Base-by-base conservation (phyloP, 2,113 vertebrate species). In the Muntiacus muntjak region DNA sequence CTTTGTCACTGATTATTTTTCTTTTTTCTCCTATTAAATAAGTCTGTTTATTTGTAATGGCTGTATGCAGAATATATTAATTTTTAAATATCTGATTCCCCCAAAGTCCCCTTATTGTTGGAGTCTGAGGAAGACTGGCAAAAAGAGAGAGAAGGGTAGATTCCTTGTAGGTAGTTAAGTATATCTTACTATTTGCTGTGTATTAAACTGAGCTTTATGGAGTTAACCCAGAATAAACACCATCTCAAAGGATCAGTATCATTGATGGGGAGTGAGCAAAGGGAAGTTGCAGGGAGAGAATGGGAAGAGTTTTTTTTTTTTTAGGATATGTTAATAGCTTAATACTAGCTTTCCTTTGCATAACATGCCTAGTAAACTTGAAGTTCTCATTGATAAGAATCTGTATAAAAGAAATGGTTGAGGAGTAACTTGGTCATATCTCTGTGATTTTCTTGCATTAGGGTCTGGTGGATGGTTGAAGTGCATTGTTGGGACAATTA, bases 31-130 rank as follows among this genome's bases (percentile, higher is more conserved):
- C 23, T 67, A 6, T 78, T 33, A 92, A 79, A 95, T 78, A 92
- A 81, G 11, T 89, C 25, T 94, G 8, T 93, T 87, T 92, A 47
- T 95, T 94, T 96, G 23, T 82, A 86, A 76, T 96, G 71, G 3
- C 26, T 92, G n/a, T 89, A 54, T 89, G 50, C 19, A 47, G 2
- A 82, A 43, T 47, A 10, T 71, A 71, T 90, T 90, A 33, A 92
- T 57, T 71, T 89, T 54, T 76, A 95, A 95, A 78, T 47, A 67
- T 64, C 28, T 94, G 55, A 82, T 92, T 97, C 50, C 7, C 57
- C 10, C 25, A 82, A 91, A 83, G 26, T 47, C 30, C 89, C 19
- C 47, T 57, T 90, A 36, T 58, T 88, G 5, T 74, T 94, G 30
- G 28, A 47, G 19, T 92, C 36, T 36, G 81, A 95, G 71, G 40